Base-by-base conservation (phyloP, 2,888 invertebrate genomes). In the Lagria hirta region DNA sequence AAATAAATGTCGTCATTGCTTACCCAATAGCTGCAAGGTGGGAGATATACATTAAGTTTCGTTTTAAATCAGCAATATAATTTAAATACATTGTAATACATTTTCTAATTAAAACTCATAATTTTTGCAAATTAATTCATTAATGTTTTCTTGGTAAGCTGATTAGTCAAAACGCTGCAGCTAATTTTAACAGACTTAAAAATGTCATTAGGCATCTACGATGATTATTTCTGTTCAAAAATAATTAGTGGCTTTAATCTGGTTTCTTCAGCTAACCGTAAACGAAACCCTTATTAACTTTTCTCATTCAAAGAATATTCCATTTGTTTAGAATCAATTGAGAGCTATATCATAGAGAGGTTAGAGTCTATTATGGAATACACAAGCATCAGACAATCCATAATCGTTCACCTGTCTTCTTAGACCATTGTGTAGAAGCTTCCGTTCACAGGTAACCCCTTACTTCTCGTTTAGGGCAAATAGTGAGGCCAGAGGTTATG, bases 341-440 rank as follows among this genome's bases (percentile, higher is more conserved):
- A 7, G 8, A 10, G 15, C 41, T 11, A 20, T 26, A 32, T 26
- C 10, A 14, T 14, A 8, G 2, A 10, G 32, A 41, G 12, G 23
- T 23, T 41, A 41, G n/a, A 16, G 41, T 21, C 34, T 16, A 41
- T 26, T 17, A 33, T 41, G 22, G 33, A 12, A 20, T 41, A 33
- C 32, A 34, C 41, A 16, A 11, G 14, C 21, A 34, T 26, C 43
- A 43, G 43, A 37, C 51, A 36, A 52, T 51, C 49, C 49, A 55
- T 55, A 62, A 61, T 59, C 59, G 58, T 61, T 65, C 63, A 64
- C 63, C 62, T 65, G 65, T 64, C 61, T 60, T 62, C 61, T 61
- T 49, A 55, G 52, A 50, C 55, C 59, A 60, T 54, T 52, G 52
- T 53, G 49, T 43, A 52, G 49, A 52, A 55, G 62, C 62, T 65